Evolutionary conservation across 1,140 invertebrate genomes (phyloP), one percentile per base, ranked within the genome.

Genomic region (Thaumetopoea pityocampa): DNA sequence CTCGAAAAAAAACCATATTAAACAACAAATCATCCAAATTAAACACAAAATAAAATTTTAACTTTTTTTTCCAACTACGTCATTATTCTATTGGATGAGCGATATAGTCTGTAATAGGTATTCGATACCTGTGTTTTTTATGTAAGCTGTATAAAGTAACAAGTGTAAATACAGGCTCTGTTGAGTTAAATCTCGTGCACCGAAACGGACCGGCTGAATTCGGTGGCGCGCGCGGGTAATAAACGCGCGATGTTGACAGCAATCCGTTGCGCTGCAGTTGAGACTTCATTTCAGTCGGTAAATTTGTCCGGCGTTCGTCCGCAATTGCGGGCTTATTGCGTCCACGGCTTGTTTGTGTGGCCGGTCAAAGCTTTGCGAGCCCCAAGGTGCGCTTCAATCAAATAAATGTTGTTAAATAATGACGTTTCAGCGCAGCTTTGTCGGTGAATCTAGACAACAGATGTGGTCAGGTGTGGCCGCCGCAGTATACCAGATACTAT

Each of bases 261-360:
- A 45, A 43, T 53, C 54, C 45, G 63, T 52, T 32, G 53, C 48
- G 50, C 46, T 27, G 49, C 49, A 55, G 61, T 72, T 60, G 64
- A 56, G 65, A 73, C 70, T 80, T 77, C 67, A 78, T 81, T 81
- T 76, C 69, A 56, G 69, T 73, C 59, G 63, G 73, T 70, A 76
- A 76, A 81, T 78, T 74, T 81, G 77, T 78, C 53, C 71, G 76
- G 61, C 59, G 63, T 58, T 60, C 59, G 60, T 59, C 69, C 59
- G 65, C 68, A 78, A 80, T 62, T 62, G 70, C 65, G 61, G 47
- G 66, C 64, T 81, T 81, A 81, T 81, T 81, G 73, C 73, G 55
- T 68, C 57, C 65, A 67, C 58, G 42, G 58, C 56, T 54, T 73
- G 68, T 77, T 73, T 77, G 71, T 73, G 36, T 34, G 50, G 40